These are phyloP conservation scores for Daphoenositta chrysoptera DNA, from an alignment of 2,113 vertebrate genomes.

Conservation along the genomic window DNA sequence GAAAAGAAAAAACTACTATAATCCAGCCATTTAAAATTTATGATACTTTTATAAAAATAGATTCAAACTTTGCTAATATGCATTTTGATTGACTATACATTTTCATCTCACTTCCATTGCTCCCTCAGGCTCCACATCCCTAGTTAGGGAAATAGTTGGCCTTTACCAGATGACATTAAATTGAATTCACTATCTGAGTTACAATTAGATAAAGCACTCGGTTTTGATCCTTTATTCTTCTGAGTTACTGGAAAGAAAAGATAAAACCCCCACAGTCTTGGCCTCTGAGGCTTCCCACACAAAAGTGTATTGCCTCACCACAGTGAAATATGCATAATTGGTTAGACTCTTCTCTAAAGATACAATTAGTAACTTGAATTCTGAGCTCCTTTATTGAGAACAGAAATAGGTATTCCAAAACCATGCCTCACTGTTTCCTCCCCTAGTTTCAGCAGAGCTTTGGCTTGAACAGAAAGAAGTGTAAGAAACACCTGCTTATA, in stretches of 20 bases:
- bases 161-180: not conserved
- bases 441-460: not conserved
- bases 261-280: not conserved
- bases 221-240: slow-evolving; percentile 27
- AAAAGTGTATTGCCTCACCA: not conserved
- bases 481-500: not conserved
- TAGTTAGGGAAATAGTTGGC: not conserved
- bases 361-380: not conserved
- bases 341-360: not conserved
- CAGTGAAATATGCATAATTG: slow-evolving; percentile 13
- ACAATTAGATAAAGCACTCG: slow-evolving; percentile 9
- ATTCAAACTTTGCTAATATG: slow-evolving; percentile 30
- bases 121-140: not conserved
- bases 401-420: not conserved
- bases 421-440: not conserved
- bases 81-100: slow-evolving; percentile 22
- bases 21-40: not conserved
- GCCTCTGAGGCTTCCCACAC: not conserved
- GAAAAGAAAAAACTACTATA: not conserved
- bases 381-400: not conserved
- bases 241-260: not conserved
- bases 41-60: not conserved
- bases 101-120: not conserved
- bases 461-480: not conserved
- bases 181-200: slow-evolving; percentile 29